Base-by-base conservation (phyloP, 2,888 invertebrate species). In the Nemapogon koenigi region DNA sequence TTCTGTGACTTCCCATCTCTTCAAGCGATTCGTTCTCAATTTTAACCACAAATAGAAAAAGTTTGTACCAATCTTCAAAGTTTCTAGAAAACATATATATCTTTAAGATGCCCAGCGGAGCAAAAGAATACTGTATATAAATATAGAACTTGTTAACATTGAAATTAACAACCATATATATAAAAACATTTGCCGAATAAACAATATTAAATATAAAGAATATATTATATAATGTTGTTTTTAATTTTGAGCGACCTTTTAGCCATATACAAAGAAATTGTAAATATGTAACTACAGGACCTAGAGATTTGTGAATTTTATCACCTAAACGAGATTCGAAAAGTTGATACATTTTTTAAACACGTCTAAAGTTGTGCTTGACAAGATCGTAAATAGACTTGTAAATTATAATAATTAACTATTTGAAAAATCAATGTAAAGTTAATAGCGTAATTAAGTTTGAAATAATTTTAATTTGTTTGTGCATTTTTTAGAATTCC, bases 291-390 rank as follows among this genome's bases (percentile, higher is more conserved):
- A 35, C 17, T 2, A 35, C 18, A 1, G 25, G 30, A 3, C 35
- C 39, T 2, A 39, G 11, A 13, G 39, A 35, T 18, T 35, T 28
- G 11, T 35, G 15, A 2, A 16, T 16, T 10, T 15, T 16, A 35
- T 35, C 35, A 11, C 16, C 27, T 16, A 26, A 10, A 13, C 4
- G 57, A 11, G 14, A 10, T n/a, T n/a, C n/a, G n/a, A n/a, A n/a
- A n/a, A 33, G 25, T 4, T 15, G 10, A 16, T 15, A 33, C n/a
- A 33, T 3, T 19, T 33, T 33, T 6, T 10, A 8, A 13, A n/a
- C n/a, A n/a, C n/a, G n/a, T n/a, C n/a, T n/a, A n/a, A n/a, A n/a
- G n/a, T n/a, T n/a, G n/a, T n/a, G n/a, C n/a, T n/a, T n/a, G n/a
- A n/a, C n/a, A n/a, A n/a, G n/a, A n/a, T n/a, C n/a, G n/a, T n/a